Evolutionary conservation across 37 sponge, comb jelly and placozoan species (phyloP).

Genomic region (Geodia barretti): DNA sequence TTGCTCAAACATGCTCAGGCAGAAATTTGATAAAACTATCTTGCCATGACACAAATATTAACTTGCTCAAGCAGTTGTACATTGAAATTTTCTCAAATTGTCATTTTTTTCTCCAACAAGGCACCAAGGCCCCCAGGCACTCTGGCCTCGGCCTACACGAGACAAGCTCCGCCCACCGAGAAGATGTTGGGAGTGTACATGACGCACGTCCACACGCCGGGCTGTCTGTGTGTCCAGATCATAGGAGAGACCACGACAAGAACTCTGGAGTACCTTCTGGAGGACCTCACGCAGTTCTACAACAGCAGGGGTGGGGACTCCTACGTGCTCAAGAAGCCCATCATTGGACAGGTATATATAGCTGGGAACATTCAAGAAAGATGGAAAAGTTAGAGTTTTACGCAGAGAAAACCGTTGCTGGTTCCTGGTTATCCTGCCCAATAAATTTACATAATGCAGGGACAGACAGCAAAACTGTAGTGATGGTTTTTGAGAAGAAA

Average conservation of each 20-base stretch:
- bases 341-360: constrained; percentile 48
- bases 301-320: constrained; percentile 16
- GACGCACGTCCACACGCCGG: constrained; percentile 52
- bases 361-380: neutral
- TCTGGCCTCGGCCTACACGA: constrained; percentile 4
- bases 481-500: too few relatives aligned
- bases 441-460: too few relatives aligned
- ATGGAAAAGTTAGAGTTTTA: too few relatives aligned
- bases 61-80: too few relatives aligned
- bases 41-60: too few relatives aligned
- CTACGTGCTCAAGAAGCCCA: constrained; percentile 1
- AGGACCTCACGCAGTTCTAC: constrained; percentile 61
- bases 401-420: too few relatives aligned
- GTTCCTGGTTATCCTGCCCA: too few relatives aligned
- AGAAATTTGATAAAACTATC: too few relatives aligned
- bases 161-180: constrained; percentile 4
- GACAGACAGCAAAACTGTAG: too few relatives aligned
- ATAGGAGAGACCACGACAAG: constrained; percentile 54
- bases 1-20: too few relatives aligned
- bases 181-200: constrained; percentile 39
- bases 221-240: constrained; percentile 60
- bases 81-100: too few relatives aligned
- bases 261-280: constrained; percentile 56
- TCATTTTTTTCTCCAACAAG: too few relatives aligned
- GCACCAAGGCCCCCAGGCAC: neutral